These are phyloP conservation scores for Dicrostonyx torquatus DNA, from an alignment of 2,797 vertebrate genomes.

Conservation along the genomic window DNA sequence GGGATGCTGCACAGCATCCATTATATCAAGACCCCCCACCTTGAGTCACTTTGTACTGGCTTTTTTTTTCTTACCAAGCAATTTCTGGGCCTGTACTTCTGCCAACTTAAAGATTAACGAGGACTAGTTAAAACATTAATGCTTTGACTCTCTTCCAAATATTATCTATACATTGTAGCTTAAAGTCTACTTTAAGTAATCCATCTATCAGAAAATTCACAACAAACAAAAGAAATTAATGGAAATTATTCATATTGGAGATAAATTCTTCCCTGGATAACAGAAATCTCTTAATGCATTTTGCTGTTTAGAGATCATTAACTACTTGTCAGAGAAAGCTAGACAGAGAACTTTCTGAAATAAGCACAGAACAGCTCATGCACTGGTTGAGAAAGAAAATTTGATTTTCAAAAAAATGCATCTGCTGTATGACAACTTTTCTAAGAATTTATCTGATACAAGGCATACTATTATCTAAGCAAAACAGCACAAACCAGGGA, in stretches of 20 bases:
- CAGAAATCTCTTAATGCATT: conserved; percentile 37
- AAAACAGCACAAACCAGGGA: not conserved
- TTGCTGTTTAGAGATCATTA: conserved; percentile 65
- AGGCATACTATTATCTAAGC: conserved; percentile 24
- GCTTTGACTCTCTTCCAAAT: conserved; percentile 57
- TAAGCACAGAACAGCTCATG: conserved; percentile 59
- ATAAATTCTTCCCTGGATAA: conserved; percentile 52
- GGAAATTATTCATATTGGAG: conserved; percentile 53
- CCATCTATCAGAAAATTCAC: conserved; percentile 55
- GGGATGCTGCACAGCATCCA: not conserved
- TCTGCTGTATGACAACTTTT: conserved; percentile 35
- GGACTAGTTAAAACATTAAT: conserved; percentile 53
- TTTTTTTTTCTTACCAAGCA: conserved; percentile 46
- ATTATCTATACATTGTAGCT: conserved; percentile 32
- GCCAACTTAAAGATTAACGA: conserved; percentile 51
- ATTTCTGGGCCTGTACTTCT: conserved; percentile 39
- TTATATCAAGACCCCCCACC: conserved; percentile 10
- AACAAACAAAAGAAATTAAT: conserved; percentile 59
- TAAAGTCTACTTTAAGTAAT: conserved; percentile 24
- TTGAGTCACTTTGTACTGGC: conserved; percentile 38
- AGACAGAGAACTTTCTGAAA: conserved; percentile 59
- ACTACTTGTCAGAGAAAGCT: conserved; percentile 64
- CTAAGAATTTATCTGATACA: conserved; percentile 51
- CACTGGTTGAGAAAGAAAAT: conserved; percentile 54
- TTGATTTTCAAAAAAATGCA: conserved; percentile 65